Evolutionary conservation across 1,140 invertebrate genomes (phyloP).

Genomic region (Philotrypesis tridentata): DNA sequence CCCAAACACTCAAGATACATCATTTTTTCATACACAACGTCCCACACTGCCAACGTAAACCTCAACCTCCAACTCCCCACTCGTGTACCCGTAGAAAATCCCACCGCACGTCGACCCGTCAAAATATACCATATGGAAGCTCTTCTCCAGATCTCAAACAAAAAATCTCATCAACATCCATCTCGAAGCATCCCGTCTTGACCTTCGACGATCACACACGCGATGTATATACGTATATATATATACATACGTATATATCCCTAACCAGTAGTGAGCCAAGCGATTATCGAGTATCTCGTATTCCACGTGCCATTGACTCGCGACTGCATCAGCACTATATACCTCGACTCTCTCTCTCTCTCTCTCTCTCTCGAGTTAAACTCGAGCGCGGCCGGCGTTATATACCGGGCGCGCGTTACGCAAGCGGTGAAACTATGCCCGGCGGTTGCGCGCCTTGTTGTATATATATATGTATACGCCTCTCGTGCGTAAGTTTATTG

Average conservation of each 20-base stretch:
- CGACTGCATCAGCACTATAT: neutral
- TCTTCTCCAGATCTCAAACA: too few species aligned
- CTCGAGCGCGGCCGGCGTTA: neutral
- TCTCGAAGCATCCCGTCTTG: too few species aligned
- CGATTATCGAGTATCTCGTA: conserved; percentile 23
- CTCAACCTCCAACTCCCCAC: too few species aligned
- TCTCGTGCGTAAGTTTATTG: conserved; percentile 70
- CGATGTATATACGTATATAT: neutral
- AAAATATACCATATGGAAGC: too few species aligned
- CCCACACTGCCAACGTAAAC: too few species aligned
- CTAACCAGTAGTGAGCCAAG: conserved; percentile 17
- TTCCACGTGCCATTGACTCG: conserved; percentile 28
- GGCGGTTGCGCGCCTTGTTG: neutral
- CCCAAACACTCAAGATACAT: too few species aligned
- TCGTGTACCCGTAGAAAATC: too few species aligned
- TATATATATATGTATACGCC: too few species aligned
- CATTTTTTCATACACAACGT: too few species aligned
- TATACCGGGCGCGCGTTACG: neutral
- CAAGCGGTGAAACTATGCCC: conserved; percentile 19
- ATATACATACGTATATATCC: neutral
- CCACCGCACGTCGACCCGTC: too few species aligned
- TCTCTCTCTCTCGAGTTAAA: neutral
- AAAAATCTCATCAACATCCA: too few species aligned
- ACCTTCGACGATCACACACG: too few species aligned
- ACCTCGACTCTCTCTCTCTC: conserved; percentile 6